A percentile compares a stretch with the other conserved stretches of the same genome.
Conservation (phyloP, 2,113 vertebrate genomes). For the Oncorhynchus gorbuscha region DNA sequence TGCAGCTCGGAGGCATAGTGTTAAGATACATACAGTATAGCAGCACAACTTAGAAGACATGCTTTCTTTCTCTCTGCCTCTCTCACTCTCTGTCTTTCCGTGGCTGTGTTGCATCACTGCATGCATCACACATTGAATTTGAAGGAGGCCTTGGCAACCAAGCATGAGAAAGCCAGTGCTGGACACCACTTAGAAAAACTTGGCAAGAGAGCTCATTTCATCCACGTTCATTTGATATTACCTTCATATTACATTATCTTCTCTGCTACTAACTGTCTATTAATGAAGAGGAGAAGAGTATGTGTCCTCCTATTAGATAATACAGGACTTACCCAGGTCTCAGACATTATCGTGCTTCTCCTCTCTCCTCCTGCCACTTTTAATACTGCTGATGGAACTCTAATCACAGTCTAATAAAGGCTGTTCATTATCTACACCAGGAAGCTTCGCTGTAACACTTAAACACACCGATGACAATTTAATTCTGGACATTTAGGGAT, state of each 20-base stretch:
- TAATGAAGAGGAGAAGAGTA: slow-evolving; percentile 72
- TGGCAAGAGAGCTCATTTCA: slow-evolving; percentile 34
- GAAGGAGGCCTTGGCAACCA: too few relatives aligned
- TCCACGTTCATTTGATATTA: too few relatives aligned
- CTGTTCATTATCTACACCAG: slow-evolving; percentile 61
- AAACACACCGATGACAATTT: slow-evolving; percentile 73
- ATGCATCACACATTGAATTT: too few relatives aligned
- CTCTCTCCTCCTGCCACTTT: slow-evolving; percentile 67
- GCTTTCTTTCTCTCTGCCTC: too few relatives aligned
- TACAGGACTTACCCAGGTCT: slow-evolving; percentile 64
- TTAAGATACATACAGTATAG: slow-evolving; percentile 60
- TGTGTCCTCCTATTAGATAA: slow-evolving; percentile 72
- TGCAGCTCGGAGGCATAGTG: slow-evolving; percentile 69
- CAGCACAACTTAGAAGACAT: background rate
- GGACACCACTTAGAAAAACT: background rate
- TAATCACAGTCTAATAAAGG: slow-evolving; percentile 73
- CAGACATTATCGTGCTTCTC: slow-evolving; percentile 53
- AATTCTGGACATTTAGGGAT: slow-evolving; percentile 61
- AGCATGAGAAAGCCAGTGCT: too few relatives aligned
- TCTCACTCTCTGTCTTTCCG: too few relatives aligned
- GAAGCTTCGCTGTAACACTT: slow-evolving; percentile 61
- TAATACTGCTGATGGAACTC: slow-evolving; percentile 62
- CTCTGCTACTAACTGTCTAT: slow-evolving; percentile 55
- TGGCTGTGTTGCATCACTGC: too few relatives aligned
- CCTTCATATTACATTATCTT: too few relatives aligned